phyloP scores from a whole-genome alignment of 2,113 vertebrate species.

The Tetrao urogallus region DNA sequence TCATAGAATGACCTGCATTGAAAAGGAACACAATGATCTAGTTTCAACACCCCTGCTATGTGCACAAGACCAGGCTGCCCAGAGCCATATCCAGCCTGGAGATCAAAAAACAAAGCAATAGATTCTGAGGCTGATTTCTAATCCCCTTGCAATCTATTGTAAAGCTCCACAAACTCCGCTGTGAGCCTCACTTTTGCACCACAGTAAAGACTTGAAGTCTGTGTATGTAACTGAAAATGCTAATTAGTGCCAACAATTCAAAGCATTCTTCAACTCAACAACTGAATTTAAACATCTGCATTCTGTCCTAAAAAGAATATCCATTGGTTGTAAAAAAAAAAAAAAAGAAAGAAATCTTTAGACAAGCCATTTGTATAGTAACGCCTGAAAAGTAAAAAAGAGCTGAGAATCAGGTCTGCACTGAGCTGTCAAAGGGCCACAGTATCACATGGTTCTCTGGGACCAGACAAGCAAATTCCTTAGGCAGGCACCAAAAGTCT shows the following conservation, averaged over 20 bases:
- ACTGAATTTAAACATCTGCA: not conserved
- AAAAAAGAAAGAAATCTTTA: accelerated
- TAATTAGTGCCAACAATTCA: not conserved
- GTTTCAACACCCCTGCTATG: too few species aligned
- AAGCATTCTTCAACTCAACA: not conserved
- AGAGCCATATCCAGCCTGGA: too few species aligned
- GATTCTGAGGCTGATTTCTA: not conserved
- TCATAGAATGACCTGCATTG: too few species aligned
- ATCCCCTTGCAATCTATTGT: not conserved
- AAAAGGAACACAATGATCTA: too few species aligned
- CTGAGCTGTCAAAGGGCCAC: not conserved
- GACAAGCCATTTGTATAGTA: not conserved
- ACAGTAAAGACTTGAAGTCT: not conserved
- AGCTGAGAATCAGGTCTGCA: not conserved
- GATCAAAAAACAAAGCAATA: not conserved
- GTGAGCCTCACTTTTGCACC: not conserved
- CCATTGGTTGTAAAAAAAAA: not conserved
- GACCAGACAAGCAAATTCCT: constrained; percentile 72
- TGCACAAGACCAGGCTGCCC: too few species aligned
- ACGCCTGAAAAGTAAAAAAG: not conserved
- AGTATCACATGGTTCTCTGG: not conserved
- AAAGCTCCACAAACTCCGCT: not conserved
- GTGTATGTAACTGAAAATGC: not conserved
- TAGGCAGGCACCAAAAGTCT: not conserved
- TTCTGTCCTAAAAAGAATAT: not conserved